Conservation (phyloP, 2,797 vertebrate species). For the Varecia variegata region DNA sequence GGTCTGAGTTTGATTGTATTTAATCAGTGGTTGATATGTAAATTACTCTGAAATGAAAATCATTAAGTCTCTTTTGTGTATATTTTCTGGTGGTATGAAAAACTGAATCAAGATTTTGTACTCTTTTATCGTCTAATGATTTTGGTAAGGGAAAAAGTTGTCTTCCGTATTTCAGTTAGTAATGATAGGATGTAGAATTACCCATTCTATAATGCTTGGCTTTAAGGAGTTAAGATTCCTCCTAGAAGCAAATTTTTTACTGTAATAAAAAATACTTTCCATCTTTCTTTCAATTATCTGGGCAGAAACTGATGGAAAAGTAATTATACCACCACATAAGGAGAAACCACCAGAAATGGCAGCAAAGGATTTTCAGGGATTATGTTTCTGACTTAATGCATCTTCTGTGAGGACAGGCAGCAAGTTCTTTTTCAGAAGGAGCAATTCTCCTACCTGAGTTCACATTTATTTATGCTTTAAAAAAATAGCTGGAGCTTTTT, state of each 20-base stretch:
- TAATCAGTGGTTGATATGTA: constrained; percentile 6
- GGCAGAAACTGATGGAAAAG: constrained; percentile 82
- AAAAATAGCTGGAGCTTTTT: constrained; percentile 25
- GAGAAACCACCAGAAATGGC: constrained; percentile 76
- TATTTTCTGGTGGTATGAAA: constrained; percentile 15
- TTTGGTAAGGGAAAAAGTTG: not conserved
- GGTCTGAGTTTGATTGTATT: constrained; percentile 29
- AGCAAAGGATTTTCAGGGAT: constrained; percentile 79
- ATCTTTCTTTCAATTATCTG: constrained; percentile 86
- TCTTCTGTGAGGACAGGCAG: constrained; percentile 74
- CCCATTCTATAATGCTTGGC: not conserved
- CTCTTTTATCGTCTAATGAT: constrained; percentile 29
- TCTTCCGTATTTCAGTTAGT: constrained; percentile 32
- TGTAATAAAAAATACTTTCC: constrained; percentile 82
- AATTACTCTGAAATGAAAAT: constrained; percentile 47
- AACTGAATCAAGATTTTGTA: constrained; percentile 21
- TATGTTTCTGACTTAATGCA: constrained; percentile 80
- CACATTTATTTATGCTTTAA: constrained; percentile 65
- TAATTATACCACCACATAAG: constrained; percentile 81
- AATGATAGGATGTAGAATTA: constrained; percentile 1
- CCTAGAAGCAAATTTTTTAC: constrained; percentile 79
- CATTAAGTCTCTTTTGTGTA: not conserved
- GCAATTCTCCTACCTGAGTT: constrained; percentile 64
- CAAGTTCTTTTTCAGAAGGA: constrained; percentile 71
- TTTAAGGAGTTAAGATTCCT: constrained; percentile 78